Conservation (phyloP, 2,888 invertebrate species). For the Epinotia ramella region DNA sequence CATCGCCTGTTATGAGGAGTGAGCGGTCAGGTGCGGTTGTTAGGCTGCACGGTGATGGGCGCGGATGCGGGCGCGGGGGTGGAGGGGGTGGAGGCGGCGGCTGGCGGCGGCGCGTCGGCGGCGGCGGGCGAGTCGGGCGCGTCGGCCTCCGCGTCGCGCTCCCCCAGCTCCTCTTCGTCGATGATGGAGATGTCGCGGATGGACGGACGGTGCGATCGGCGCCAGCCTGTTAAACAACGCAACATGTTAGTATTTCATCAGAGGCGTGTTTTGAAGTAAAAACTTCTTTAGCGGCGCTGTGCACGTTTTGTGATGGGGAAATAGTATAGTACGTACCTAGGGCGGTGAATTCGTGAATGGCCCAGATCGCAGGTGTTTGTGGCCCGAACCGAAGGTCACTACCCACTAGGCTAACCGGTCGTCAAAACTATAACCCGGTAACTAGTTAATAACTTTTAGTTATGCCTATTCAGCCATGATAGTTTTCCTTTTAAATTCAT, state of each 20-base stretch:
- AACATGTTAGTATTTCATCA: background rate
- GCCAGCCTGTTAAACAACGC: conserved; percentile 86
- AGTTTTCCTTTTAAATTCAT: no score
- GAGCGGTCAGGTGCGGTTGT: conserved; percentile 63
- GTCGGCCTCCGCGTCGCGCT: conserved; percentile 76
- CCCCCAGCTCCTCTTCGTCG: conserved; percentile 91
- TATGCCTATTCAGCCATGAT: no score
- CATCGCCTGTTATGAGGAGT: conserved; percentile 14
- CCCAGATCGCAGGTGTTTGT: no score
- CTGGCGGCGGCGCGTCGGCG: conserved; percentile 51
- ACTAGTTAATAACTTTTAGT: no score
- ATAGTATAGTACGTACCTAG: no score
- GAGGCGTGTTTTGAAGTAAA: no score
- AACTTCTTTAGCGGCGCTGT: no score
- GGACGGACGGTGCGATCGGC: conserved; percentile 92
- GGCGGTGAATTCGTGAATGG: no score
- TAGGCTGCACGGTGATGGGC: conserved; percentile 79
- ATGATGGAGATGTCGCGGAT: conserved; percentile 95
- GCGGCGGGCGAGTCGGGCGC: conserved; percentile 57
- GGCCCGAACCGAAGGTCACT: no score
- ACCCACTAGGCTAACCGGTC: no score
- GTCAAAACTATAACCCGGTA: no score
- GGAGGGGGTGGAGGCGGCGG: conserved; percentile 64
- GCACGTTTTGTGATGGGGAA: no score
- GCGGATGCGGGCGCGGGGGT: conserved; percentile 74